Evolutionary conservation across 2,113 vertebrate genomes (phyloP), one percentile per base, ranked within the genome.

Genomic region (Kryptolebias marmoratus): DNA sequence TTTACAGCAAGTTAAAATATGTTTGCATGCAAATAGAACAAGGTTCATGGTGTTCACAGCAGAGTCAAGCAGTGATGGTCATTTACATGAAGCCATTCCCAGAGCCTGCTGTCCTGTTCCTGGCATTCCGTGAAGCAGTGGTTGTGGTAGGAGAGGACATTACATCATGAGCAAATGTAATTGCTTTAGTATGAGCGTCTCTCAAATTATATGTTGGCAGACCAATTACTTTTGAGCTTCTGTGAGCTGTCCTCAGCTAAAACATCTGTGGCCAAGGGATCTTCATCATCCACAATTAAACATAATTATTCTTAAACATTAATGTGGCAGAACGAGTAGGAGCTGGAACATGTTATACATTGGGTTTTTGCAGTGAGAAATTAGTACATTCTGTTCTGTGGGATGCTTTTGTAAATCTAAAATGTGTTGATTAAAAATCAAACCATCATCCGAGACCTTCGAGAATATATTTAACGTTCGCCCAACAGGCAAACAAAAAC

Each of bases 131-230:
- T 32, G 44, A n/a, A 30, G 44, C 10, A 53, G 48, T 15, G 13
- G 5, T 22, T 28, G 11, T 28, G 36, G 31, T 36, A 58, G 2
- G 2, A 9, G 39, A 16, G 58, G 36, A 53, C 30, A 42, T 42
- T 42, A 42, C 5, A 42, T 10, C 39, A 42, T 42, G 60, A 55
- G 11, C 12, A 18, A 13, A 5, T 44, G 11, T 62, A 31, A 50
- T 47, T 36, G 18, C 72, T 52, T 53, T n/a, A 60, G 13, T 32
- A 47, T 55, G 49, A 61, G 66, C 28, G 22, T 61, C 14, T 75
- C 30, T 75, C 42, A 63, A 42, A 68, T 62, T 62, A 55, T 16
- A 42, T 61, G 44, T 45, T 60, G 54, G 49, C 28, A 39, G 16
- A 18, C 18, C 47, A 49, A 32, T 71, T 53, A 62, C 61, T 55